These are phyloP conservation scores for Lasioglossum villosulum DNA, from an alignment of 2,888 invertebrate species.

Conservation along the genomic window DNA sequence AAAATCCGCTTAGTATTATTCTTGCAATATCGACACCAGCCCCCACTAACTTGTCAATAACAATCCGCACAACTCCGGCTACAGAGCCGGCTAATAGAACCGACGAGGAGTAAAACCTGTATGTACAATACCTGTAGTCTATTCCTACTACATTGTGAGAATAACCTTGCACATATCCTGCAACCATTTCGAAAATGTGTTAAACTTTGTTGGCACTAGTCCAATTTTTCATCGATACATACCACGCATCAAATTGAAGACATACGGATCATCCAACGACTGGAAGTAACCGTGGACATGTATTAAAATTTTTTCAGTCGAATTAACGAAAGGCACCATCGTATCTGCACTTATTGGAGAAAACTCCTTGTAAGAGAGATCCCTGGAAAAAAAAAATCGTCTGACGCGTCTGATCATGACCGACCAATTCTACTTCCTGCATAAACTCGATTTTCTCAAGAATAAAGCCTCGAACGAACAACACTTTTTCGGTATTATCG, in stretches of 20 bases:
- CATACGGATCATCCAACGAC: neutral
- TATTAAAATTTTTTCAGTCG: neutral
- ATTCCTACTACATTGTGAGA: neutral
- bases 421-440: no score
- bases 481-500: no score
- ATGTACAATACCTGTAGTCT: neutral
- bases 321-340: neutral
- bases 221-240: neutral
- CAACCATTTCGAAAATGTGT: neutral
- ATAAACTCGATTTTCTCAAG: no score
- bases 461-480: no score
- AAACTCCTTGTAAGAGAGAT: neutral
- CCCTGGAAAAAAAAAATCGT: neutral
- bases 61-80: neutral
- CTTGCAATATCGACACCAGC: fast-evolving
- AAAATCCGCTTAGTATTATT: neutral
- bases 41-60: neutral
- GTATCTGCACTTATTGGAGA: fast-evolving
- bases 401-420: no score
- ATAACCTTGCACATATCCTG: neutral
- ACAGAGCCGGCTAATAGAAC: neutral
- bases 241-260: neutral
- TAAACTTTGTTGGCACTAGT: neutral
- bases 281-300: neutral
- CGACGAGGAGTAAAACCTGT: neutral